Conservation (phyloP, 2,888 invertebrate genomes). For the Coelinius sp. region DNA sequence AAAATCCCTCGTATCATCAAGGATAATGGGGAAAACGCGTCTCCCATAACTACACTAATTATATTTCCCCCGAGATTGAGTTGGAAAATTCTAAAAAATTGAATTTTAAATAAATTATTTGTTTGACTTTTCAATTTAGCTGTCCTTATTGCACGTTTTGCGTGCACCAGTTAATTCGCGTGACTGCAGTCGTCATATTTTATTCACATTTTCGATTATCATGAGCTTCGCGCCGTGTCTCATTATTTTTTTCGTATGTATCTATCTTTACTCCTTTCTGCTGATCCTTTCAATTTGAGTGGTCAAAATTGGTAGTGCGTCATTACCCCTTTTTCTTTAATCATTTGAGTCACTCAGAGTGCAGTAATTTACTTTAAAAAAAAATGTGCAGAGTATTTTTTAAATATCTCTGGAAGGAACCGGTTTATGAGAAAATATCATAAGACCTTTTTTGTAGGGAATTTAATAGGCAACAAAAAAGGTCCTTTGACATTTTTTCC, state of each 20-base stretch:
- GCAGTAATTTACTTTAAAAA: neutral
- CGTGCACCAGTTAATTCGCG: neutral
- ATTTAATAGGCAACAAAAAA: no score
- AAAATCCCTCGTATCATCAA: constrained; percentile 24
- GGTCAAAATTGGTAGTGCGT: neutral
- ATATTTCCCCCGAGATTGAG: neutral
- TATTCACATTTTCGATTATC: neutral
- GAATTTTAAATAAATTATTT: neutral
- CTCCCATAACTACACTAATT: constrained; percentile 8
- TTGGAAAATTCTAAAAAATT: neutral
- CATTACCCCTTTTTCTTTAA: neutral
- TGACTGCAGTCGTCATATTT: constrained; percentile 1
- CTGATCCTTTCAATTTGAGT: neutral
- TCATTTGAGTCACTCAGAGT: neutral
- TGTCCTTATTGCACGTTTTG: neutral
- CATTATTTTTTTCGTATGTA: neutral
- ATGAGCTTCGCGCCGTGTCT: neutral
- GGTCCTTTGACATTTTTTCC: no score
- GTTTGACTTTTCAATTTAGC: neutral
- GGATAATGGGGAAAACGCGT: constrained; percentile 28
- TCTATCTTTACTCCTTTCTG: neutral
- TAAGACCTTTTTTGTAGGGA: no score
- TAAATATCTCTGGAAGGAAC: no score
- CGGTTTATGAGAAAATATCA: no score
- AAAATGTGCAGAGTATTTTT: neutral